A percentile compares a stretch with the other conserved stretches of the same genome.
These are phyloP conservation scores for Centropus bengalensis DNA, from an alignment of 2,113 vertebrate species.

Conservation along the genomic window DNA sequence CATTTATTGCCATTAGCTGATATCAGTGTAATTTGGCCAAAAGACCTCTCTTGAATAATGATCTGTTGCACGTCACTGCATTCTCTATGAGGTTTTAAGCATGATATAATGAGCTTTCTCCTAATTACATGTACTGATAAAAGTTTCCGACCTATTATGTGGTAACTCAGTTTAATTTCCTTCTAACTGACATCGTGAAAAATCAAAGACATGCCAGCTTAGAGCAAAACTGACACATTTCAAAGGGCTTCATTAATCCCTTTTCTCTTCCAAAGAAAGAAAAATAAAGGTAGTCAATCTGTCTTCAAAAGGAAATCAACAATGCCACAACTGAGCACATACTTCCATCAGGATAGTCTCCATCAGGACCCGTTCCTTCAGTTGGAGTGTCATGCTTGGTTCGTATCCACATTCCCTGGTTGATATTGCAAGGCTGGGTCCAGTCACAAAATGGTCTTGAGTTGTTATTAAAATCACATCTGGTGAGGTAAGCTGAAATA, in stretches of 20 bases:
- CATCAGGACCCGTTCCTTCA: slow-evolving; percentile 69
- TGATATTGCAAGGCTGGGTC: slow-evolving; percentile 65
- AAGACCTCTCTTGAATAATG: not conserved
- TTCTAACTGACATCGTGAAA: not conserved
- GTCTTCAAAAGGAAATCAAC: not conserved
- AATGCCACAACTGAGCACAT: not conserved
- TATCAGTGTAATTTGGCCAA: not conserved
- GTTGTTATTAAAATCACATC: slow-evolving; percentile 80
- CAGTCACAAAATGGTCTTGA: slow-evolving; percentile 79
- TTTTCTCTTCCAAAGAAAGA: not conserved
- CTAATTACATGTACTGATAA: not conserved
- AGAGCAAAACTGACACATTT: not conserved
- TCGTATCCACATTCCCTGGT: slow-evolving; percentile 68
- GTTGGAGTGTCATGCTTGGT: slow-evolving; percentile 66
- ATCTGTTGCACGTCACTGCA: not conserved
- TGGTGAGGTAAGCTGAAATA: slow-evolving; percentile 78
- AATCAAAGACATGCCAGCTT: not conserved
- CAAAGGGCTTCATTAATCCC: not conserved
- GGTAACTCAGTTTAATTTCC: not conserved
- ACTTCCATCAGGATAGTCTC: slow-evolving; percentile 72
- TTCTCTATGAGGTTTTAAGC: not conserved
- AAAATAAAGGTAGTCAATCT: not conserved
- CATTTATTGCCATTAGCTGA: not conserved
- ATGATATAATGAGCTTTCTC: not conserved
- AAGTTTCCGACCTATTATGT: not conserved